phyloP scores from a whole-genome alignment of 1,140 invertebrate genomes.

The Drosophila parabipectinata region DNA sequence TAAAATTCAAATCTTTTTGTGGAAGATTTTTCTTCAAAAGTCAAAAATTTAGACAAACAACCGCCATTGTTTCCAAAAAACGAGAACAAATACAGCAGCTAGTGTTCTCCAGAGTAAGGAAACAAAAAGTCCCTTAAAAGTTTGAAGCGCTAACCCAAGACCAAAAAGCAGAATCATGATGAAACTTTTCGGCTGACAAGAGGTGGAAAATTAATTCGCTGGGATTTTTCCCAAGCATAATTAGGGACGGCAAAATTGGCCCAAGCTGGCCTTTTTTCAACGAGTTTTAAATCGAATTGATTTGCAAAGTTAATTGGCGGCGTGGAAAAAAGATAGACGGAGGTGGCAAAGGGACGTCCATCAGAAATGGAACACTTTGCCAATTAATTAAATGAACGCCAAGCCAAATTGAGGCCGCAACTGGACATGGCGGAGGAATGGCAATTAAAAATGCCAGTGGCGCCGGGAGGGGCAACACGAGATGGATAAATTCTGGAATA shows the following conservation, averaged over 20 bases:
- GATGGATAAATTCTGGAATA: slow-evolving; percentile 30
- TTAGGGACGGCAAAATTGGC: slow-evolving; percentile 23
- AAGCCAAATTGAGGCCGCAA: slow-evolving; percentile 33
- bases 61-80: slow-evolving; percentile 1
- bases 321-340: slow-evolving; percentile 8
- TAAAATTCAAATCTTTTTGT: slow-evolving; percentile 5
- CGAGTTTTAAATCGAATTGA: slow-evolving; percentile 55
- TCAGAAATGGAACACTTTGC: slow-evolving; percentile 40
- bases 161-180: slow-evolving; percentile 14
- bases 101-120: neutral
- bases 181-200: slow-evolving; percentile 15
- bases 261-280: slow-evolving; percentile 7
- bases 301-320: slow-evolving; percentile 49
- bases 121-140: slow-evolving; percentile 26
- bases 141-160: slow-evolving; percentile 29
- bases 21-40: neutral
- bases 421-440: slow-evolving; percentile 32
- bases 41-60: neutral
- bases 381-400: slow-evolving; percentile 64
- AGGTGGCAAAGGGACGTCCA: neutral
- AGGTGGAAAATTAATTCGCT: slow-evolving; percentile 41
- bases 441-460: slow-evolving; percentile 61
- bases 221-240: slow-evolving; percentile 23
- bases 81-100: neutral
- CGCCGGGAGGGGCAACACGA: slow-evolving; percentile 25